phyloP scores from a whole-genome alignment of 2,797 vertebrate genomes.

The Falco columbarius region DNA sequence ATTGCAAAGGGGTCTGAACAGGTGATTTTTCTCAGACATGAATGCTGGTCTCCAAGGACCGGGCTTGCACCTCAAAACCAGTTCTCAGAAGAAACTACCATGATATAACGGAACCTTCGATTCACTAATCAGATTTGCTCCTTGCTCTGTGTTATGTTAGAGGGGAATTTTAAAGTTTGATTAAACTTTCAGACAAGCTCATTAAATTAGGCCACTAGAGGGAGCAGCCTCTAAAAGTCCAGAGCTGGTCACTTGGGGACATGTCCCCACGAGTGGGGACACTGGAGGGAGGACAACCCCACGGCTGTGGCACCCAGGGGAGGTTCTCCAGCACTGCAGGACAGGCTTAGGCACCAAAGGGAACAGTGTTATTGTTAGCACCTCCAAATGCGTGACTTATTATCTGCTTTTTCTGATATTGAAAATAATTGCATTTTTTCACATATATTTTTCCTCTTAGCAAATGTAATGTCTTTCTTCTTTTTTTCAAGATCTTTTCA shows the following conservation, averaged over 20 bases:
- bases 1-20: not conserved
- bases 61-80: not conserved
- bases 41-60: not conserved
- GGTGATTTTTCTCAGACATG: not conserved
- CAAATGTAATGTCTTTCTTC: not conserved
- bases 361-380: not conserved
- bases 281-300: not conserved
- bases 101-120: not conserved
- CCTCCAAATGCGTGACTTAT: not conserved
- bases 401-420: not conserved
- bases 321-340: fast-evolving
- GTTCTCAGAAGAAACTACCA: not conserved
- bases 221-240: conserved; percentile 1
- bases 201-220: conserved; percentile 26
- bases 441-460: not conserved
- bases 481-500: conserved; percentile 16
- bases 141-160: not conserved
- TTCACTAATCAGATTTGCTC: not conserved
- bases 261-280: fast-evolving
- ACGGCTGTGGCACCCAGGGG: fast-evolving
- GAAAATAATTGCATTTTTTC: not conserved
- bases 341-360: not conserved
- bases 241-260: not conserved
- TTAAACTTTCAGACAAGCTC: not conserved
- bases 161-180: not conserved